Conservation (phyloP, 1,140 invertebrate species). For the Calephelis virginiensis region DNA sequence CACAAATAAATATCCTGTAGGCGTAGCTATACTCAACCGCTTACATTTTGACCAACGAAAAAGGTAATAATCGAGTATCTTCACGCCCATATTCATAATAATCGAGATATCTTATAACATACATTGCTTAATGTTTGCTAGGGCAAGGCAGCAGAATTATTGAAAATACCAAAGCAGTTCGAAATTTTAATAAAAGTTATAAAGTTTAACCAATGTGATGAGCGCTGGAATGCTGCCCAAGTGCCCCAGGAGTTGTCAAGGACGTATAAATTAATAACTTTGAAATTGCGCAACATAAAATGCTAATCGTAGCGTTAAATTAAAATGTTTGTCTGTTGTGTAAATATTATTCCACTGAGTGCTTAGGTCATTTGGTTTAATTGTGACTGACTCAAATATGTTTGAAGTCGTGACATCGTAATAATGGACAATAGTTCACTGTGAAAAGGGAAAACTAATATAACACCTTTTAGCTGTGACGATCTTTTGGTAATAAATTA, state of each 20-base stretch:
- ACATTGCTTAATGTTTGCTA: too few species aligned
- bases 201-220: too few species aligned
- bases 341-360: constrained; percentile 2
- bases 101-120: too few species aligned
- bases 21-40: too few species aligned
- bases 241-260: constrained; percentile 1
- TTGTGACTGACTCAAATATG: not conserved
- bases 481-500: not conserved
- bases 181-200: too few species aligned
- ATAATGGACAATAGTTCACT: not conserved
- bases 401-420: not conserved
- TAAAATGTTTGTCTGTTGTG: constrained; percentile 8
- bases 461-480: not conserved
- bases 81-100: too few species aligned
- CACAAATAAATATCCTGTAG: too few species aligned
- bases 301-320: not conserved
- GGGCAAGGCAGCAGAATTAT: too few species aligned
- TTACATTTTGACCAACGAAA: too few species aligned
- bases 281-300: not conserved
- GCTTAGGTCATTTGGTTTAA: not conserved
- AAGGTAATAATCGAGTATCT: too few species aligned
- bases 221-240: not conserved
- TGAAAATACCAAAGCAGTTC: too few species aligned
- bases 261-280: not conserved
- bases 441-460: not conserved